Evolutionary conservation across 2,797 vertebrate species (phyloP), one percentile per base, ranked within the genome.

Genomic region (Megaceryle alcyon): DNA sequence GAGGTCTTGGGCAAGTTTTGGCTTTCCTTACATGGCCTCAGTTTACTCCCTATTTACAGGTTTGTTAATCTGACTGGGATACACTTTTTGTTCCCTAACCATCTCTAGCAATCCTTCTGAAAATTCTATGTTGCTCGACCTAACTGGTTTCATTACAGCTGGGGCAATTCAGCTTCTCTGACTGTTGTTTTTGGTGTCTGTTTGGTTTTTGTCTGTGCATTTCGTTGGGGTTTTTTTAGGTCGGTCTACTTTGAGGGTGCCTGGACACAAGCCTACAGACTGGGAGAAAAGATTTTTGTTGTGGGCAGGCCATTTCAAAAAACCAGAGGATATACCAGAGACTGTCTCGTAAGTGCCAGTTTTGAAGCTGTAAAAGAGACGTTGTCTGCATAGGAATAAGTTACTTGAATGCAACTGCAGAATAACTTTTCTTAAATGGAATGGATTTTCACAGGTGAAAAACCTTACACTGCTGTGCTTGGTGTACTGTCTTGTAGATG

Each of bases 221-320:
- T 63, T 65, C 53, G 4, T 5, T 60, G 49, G 51, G 4, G 1
- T 1, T n/a, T 57, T 72, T 84, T 18, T 53, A 98, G 97, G 82
- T n/a, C 46, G 0, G 8, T 7, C 53, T 80, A 43, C 60, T 82
- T 92, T 96, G 53, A 98, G 64, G 94, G 25, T 99, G 56, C 99
- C 99, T 23, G 98, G 98, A 85, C 97, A 98, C 97, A 98, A 56
- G 44, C 99, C 99, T 33, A 98, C 98, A 0, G 29, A 98, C 0
- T 93, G 98, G 94, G 99, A 99, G 86, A 99, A 63, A 95, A 99
- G 90, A 96, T 96, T 99, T 4, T 92, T 99, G 60, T 0, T 99
- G 49, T 99, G 99, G 99, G 97, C 99, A 3, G 99, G 99, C 56
- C 98, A 99, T 73, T 99, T 98, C 97, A 99, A 99, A 97, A 98